Conservation (phyloP, 1,140 invertebrate genomes). For the Drosophila ohnishii region DNA sequence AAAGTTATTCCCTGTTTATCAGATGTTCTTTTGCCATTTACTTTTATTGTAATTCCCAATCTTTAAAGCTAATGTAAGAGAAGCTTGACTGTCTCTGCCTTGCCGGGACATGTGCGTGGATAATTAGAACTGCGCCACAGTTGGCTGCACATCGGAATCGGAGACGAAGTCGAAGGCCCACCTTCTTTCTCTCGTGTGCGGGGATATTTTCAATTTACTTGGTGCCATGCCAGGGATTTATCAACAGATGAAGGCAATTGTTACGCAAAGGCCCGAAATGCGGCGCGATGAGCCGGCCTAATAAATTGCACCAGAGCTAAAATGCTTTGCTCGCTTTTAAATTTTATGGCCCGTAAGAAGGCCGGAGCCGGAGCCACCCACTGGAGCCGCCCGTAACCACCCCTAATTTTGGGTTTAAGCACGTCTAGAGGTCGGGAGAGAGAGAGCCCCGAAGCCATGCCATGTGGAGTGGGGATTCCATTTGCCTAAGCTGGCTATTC, state of each 20-base stretch:
- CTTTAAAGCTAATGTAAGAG: conserved; percentile 1
- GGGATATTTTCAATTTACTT: conserved; percentile 79
- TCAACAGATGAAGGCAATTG: conserved; percentile 81
- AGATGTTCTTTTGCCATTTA: neutral
- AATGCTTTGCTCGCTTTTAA: conserved; percentile 81
- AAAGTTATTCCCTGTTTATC: neutral
- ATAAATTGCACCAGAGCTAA: conserved; percentile 81
- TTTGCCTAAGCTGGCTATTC: conserved; percentile 78
- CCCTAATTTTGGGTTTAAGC: conserved; percentile 75
- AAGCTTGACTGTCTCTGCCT: conserved; percentile 22
- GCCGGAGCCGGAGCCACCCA: conserved; percentile 30
- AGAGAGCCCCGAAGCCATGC: conserved; percentile 11
- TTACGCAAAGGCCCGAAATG: conserved; percentile 68
- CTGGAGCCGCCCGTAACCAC: conserved; percentile 48
- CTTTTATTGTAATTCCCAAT: neutral
- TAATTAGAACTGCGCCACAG: conserved; percentile 78
- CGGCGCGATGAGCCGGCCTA: conserved; percentile 72
- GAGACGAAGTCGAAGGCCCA: conserved; percentile 27
- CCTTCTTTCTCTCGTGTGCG: conserved; percentile 26
- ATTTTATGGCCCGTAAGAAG: conserved; percentile 80
- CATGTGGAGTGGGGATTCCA: conserved; percentile 54
- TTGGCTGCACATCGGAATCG: conserved; percentile 64
- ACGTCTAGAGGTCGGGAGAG: conserved; percentile 43
- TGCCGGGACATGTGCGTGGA: conserved; percentile 77
- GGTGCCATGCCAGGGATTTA: conserved; percentile 79